Conservation (phyloP, 2,888 invertebrate genomes). For the Dusona sp. region DNA sequence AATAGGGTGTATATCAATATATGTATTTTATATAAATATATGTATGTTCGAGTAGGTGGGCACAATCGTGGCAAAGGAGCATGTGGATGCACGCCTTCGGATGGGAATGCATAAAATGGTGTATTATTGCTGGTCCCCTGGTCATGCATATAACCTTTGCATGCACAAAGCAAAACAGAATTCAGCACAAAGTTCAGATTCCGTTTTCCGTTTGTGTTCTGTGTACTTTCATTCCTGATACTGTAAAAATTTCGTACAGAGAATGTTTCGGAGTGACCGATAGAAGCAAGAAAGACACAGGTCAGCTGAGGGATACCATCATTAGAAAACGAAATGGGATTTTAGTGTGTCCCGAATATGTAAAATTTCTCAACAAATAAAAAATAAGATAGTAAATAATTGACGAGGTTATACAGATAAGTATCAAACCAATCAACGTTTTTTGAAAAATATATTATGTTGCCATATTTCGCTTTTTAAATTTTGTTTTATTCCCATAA, state of each 20-base stretch:
- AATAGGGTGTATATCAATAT: neutral
- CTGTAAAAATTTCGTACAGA: slow-evolving; percentile 13
- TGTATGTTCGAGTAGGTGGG: neutral
- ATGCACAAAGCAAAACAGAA: slow-evolving; percentile 3
- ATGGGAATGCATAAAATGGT: neutral
- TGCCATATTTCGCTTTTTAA: too few relatives aligned
- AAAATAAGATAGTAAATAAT: neutral
- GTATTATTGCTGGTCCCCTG: neutral
- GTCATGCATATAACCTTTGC: neutral
- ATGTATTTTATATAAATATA: too few relatives aligned
- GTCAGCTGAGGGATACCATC: neutral
- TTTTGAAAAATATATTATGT: neutral
- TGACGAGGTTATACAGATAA: too few relatives aligned
- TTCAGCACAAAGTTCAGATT: slow-evolving; percentile 18
- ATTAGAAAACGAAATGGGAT: neutral
- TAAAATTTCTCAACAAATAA: neutral
- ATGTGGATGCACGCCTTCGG: neutral
- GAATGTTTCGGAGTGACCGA: slow-evolving; percentile 22
- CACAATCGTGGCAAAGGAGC: slow-evolving; percentile 3
- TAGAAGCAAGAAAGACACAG: neutral
- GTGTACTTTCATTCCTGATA: slow-evolving; percentile 29
- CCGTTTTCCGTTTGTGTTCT: slow-evolving; percentile 19
- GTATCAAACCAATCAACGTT: neutral
- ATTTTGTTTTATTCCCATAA: neutral
- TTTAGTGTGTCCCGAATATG: neutral